These are phyloP conservation scores for Danio albolineatus DNA, from an alignment of 2,797 vertebrate species.

Conservation along the genomic window DNA sequence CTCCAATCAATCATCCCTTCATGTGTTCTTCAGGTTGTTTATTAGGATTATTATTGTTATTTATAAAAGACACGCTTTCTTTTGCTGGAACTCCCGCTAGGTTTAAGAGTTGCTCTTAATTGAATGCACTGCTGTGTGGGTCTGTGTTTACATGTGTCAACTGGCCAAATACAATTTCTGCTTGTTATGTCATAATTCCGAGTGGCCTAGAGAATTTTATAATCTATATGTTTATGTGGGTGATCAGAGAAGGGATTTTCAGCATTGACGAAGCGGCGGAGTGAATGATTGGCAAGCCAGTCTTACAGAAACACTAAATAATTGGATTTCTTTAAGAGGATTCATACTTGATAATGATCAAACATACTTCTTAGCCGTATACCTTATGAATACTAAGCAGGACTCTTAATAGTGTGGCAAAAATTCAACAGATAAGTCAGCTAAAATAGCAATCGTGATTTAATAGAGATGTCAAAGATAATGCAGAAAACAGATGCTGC, in stretches of 20 bases:
- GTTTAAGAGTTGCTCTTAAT: conserved; percentile 28
- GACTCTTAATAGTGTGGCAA: neutral
- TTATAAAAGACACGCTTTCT: conserved; percentile 36
- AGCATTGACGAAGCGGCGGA: neutral
- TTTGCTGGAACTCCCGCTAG: conserved; percentile 31
- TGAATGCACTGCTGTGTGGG: conserved; percentile 8
- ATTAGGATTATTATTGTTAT: conserved; percentile 44
- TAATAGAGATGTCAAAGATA: neutral
- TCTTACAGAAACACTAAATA: neutral
- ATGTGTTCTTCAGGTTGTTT: conserved; percentile 38
- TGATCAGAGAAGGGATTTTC: neutral
- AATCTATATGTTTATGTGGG: too few relatives aligned
- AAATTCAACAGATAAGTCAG: neutral
- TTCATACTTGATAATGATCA: neutral
- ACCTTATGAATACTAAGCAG: neutral
- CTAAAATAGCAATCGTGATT: neutral
- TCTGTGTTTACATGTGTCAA: neutral
- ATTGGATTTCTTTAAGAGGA: neutral
- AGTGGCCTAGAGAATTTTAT: neutral
- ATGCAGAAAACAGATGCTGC: neutral
- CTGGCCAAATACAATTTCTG: neutral
- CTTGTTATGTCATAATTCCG: neutral
- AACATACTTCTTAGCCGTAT: neutral
- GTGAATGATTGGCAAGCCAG: neutral
- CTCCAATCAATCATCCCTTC: conserved; percentile 81